Conservation (phyloP, 1,140 invertebrate genomes). For the Manduca sexta region DNA sequence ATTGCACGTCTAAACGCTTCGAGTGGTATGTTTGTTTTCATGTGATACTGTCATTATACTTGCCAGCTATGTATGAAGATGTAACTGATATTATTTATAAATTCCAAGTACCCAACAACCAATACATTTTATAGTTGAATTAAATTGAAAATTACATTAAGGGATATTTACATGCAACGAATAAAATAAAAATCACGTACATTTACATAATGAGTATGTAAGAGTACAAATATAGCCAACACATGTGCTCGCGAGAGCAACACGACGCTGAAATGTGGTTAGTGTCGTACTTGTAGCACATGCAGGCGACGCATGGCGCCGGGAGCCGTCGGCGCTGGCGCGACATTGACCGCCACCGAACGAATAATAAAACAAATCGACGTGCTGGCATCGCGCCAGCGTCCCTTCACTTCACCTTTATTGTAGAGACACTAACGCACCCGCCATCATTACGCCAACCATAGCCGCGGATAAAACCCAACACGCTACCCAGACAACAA, state of each 20-base stretch:
- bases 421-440: conserved; percentile 20
- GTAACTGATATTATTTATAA: too few species aligned
- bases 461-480: conserved; percentile 19
- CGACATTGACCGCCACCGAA: conserved; percentile 65
- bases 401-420: conserved; percentile 57
- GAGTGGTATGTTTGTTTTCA: too few species aligned
- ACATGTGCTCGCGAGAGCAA: neutral
- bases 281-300: conserved; percentile 49
- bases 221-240: neutral
- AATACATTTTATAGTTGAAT: too few species aligned
- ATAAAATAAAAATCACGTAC: too few species aligned
- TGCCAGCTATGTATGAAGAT: too few species aligned
- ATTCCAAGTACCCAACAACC: too few species aligned
- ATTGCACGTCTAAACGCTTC: too few species aligned
- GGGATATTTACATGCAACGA: too few species aligned
- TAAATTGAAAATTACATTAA: too few species aligned
- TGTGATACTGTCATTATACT: too few species aligned
- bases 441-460: conserved; percentile 24
- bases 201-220: too few species aligned
- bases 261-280: neutral
- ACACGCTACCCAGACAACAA: conserved; percentile 18
- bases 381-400: conserved; percentile 55
- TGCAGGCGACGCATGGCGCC: conserved; percentile 44
- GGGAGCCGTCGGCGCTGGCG: conserved; percentile 31
- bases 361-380: conserved; percentile 66